Evolutionary conservation across 2,113 vertebrate species (phyloP), one percentile per base, ranked within the genome.

Genomic region (Australoheros scitulus): DNA sequence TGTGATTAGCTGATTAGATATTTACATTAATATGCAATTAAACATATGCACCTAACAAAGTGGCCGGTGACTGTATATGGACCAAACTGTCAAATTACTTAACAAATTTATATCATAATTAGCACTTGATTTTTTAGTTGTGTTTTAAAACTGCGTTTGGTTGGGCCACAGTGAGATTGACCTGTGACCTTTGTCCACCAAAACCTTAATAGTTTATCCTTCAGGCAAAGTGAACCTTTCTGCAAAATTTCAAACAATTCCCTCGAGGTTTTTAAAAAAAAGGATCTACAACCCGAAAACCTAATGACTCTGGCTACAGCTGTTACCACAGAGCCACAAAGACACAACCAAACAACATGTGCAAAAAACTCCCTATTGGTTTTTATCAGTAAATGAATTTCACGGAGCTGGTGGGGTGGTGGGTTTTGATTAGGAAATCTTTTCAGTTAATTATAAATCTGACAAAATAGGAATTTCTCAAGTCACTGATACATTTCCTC

Each of bases 401-500:
- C 13, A 43, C 1, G n/a, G 4, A 29, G 50, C 11, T 1, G 9
- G 1, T 7, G 18, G 2, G 36, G 36, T 10, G 36, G 36, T 38
- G 36, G 36, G 36, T 38, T 38, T 38, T 17, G 36, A 83, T 29
- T 1, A 74, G 63, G 1, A 59, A 81, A 68, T 41, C 26, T 20
- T 76, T 70, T 72, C 20, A 57, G 3, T 38, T 59, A 32, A 34
- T 34, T 58, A 7, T 75, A 26, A 26, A 76, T 76, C 59, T 32
- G 52, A 77, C 1, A 26, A 56, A 57, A 77, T 17, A 22, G 22
- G 57, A 72, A 18, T 50, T 70, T 65, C 34, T 70, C 15, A 68
- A 43, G 58, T 56, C 75, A 79, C 0, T 74, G 59, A 77, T 41
- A 55, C 17, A 1, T 81, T 87, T 88, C 56, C 52, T 70, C 72